Base-by-base conservation (phyloP, 2,113 vertebrate genomes). In the Prunella himalayana region DNA sequence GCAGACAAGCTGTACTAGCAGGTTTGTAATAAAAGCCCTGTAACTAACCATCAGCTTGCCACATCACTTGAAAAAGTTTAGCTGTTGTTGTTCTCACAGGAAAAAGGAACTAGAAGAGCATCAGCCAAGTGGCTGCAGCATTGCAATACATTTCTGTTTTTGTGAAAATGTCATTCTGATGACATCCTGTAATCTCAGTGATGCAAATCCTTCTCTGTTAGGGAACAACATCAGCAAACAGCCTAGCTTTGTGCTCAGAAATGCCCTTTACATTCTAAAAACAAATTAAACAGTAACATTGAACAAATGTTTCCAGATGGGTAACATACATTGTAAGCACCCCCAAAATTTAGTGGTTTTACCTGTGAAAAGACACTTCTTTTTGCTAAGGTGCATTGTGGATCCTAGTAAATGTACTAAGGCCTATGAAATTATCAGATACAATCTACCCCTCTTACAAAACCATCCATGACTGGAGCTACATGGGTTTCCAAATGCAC, bases 101-200 rank as follows among this genome's bases (percentile, higher is more conserved):
- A 93, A 93, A 90, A 90, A 54, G 94, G 91, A 94, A 97, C 68
- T 66, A 81, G 57, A 69, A 56, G 30, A 53, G 28, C 0, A 0
- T 76, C 69, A 57, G 45, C 68, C 65, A 51, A 89, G 49, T 5
- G 8, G 61, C 39, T 76, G n/a, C 47, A 68, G 51, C 2, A 0
- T 78, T 97, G 75, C 88, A 86, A 81, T 59, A 92, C 30, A 47
- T 69, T 80, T 90, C 23, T 92, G 63, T 59, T 95, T 94, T 91
- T 75, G 90, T 80, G 90, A 68, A 75, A 82, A 82, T 69, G 45
- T 87, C 45, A 10, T 18, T 5, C 49, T 69, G 51, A 49, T 35
- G 35, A 24, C 42, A 86, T 54, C 12, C 60, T 81, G 90, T 50
- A 59, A 69, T 89, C n/a, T 59, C 81, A 59, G 30, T 69, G 86